Evolutionary conservation across 2,113 vertebrate species (phyloP).

Genomic region (Ceyx cyanopectus): DNA sequence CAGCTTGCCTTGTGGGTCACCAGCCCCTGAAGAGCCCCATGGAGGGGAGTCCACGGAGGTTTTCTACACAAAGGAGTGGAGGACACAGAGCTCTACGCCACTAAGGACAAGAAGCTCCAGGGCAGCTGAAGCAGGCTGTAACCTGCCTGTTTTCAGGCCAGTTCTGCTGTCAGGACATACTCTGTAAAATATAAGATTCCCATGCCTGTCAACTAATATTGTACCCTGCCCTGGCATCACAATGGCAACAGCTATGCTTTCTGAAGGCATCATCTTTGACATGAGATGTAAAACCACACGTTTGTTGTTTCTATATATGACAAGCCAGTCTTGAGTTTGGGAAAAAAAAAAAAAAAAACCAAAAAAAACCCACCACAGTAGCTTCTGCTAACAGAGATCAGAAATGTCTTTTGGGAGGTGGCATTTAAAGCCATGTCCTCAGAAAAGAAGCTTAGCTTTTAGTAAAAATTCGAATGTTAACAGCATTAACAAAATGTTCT

Average conservation of each 20-base stretch:
- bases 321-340: background rate
- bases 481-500: background rate
- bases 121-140: background rate
- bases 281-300: slow-evolving; percentile 1
- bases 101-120: background rate
- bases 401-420: slow-evolving; percentile 1
- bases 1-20: background rate
- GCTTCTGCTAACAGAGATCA: slow-evolving; percentile 26
- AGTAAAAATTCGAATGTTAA: background rate
- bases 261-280: slow-evolving; percentile 7
- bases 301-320: slow-evolving; percentile 43
- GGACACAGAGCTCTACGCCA: background rate
- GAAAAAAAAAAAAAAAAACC: background rate
- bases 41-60: background rate
- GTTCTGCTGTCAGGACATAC: background rate
- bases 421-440: background rate
- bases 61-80: background rate
- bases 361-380: background rate
- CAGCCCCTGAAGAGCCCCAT: background rate
- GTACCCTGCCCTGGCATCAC: background rate
- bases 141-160: background rate
- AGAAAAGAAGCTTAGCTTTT: background rate
- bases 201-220: background rate
- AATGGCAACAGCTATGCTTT: background rate
- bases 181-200: background rate